Evolutionary conservation across 2,113 vertebrate species (phyloP), one percentile per base, ranked within the genome.

Genomic region (Embiotoca jacksoni): DNA sequence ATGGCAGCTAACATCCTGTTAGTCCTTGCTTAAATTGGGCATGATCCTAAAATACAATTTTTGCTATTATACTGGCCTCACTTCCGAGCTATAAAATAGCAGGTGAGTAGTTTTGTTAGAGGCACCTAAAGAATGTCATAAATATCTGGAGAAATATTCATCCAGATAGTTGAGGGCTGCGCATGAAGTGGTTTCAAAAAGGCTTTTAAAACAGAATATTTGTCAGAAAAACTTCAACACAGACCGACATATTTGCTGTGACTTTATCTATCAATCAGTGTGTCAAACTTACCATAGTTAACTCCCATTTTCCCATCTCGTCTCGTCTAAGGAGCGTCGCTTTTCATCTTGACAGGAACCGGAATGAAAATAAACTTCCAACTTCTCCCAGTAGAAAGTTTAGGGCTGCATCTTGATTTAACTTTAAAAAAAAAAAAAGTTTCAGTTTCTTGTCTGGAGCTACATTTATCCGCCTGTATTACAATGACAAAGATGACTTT

Each of bases 261-360:
- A 53, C 7, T 31, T 44, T 44, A 44, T 44, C 13, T 44, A 44
- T 13, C 49, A 46, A 46, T 52, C 49, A n/a, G 14, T 23, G 49
- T n/a, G n/a, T n/a, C 35, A 1, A 7, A 70, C 79, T 90, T 83
- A 95, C 93, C 94, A 95, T 95, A 1, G 93, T 94, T 61, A 95
- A 50, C 86, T 95, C 92, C 93, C 91, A 94, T 94, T 94, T 95
- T n/a, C 94, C 93, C 94, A 95, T 95, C 39, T 90, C 64, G 81
- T 64, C 77, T 60, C 7, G 10, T 16, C 67, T 79, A 93, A 1
- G 79, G 78, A 61, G 71, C 9, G 65, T 15, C 16, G 47, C 33
- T 75, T 61, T 86, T 81, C 92, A 94, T 94, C 54, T 71, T 50
- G 55, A 47, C 60, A 44, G 23, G 31, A 73, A 73, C 14, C 14